Base-by-base conservation (phyloP, 2,888 invertebrate genomes). In the Myopa tessellatipennis region DNA sequence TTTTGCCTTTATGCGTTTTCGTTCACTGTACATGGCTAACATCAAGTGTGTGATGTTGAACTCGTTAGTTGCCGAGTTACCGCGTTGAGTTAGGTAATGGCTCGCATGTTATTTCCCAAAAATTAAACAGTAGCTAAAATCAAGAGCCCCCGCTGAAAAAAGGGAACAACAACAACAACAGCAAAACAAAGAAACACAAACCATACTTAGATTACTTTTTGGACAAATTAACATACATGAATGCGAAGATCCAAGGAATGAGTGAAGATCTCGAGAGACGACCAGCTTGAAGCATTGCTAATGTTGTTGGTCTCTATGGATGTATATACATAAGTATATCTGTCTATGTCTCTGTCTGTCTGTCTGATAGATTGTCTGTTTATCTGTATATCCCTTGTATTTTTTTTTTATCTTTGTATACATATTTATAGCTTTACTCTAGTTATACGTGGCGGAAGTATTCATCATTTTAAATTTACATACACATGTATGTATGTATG, bases 221-320 rank as follows among this genome's bases (percentile, higher is more conserved):
- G 5, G n/a, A 36, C n/a, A 40, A 67, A 40, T 67, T 67, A 67
- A 16, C 67, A 67, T 40, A 40, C 67, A 67, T 40, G n/a, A 67
- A 67, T 40, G 14, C 67, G 67, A 67, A 40, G 34, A n/a, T 40
- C 36, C 40, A 67, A 5, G 34, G 36, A 3, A 40, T 67, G n/a
- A 14, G 34, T 40, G 16, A 8, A 38, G 40, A n/a, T 16, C 14
- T 36, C 4, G 18, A n/a, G 36, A n/a, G 40, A 5, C 55, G 55
- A 55, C 14, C 55, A 6, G 55, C 10, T 55, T 16, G 55, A 6
- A n/a, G 40, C 67, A 12, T 67, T 4, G 40, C 40, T 67, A 40
- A 67, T 67, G 16, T 67, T 67, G 45, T 26, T 26, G 26, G 26
- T 26, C 26, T 26, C 26, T 26, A 26, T 26, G 26, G 26, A 26